Percentiles rank a stretch among this genome's conserved stretches.
These are phyloP conservation scores for Calephelis nemesis DNA, from an alignment of 1,140 invertebrate genomes.

Conservation along the genomic window DNA sequence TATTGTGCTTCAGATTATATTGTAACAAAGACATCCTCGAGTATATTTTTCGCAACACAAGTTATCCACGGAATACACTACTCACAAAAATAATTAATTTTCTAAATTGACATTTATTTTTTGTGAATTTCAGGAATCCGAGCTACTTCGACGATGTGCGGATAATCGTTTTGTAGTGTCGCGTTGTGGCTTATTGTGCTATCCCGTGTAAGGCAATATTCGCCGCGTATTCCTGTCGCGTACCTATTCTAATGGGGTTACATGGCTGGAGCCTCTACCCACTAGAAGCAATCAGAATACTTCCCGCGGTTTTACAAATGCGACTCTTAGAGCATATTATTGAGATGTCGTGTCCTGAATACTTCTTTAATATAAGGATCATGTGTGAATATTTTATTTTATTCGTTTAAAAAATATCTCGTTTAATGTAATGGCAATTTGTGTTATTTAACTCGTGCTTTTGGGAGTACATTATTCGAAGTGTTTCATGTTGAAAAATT, in stretches of 20 bases:
- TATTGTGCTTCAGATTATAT: too few species aligned
- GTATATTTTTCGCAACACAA: too few species aligned
- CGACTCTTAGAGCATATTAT: slow-evolving; percentile 38
- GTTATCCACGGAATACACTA: too few species aligned
- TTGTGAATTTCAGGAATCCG: too few species aligned
- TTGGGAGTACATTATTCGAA: too few species aligned
- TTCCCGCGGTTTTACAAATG: slow-evolving; percentile 50
- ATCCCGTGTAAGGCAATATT: slow-evolving; percentile 44
- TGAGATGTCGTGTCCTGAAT: slow-evolving; percentile 45
- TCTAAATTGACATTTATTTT: too few species aligned
- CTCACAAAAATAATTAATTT: too few species aligned
- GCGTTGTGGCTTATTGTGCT: slow-evolving; percentile 56
- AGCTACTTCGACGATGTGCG: slow-evolving; percentile 26
- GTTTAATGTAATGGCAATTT: too few species aligned
- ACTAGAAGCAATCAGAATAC: slow-evolving; percentile 46
- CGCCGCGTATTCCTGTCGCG: slow-evolving; percentile 51
- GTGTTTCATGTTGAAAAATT: too few species aligned
- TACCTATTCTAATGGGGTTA: slow-evolving; percentile 59
- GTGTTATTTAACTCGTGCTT: too few species aligned
- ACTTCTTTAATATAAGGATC: slow-evolving; percentile 13
- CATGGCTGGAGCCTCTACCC: slow-evolving; percentile 37
- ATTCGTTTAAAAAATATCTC: background rate
- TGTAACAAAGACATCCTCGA: too few species aligned
- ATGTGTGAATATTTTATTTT: slow-evolving; percentile 19
- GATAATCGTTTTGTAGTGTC: slow-evolving; percentile 67